These are phyloP conservation scores for human DNA, from an alignment of 2,113 vertebrate genomes.

Conservation along the genomic window DNA sequence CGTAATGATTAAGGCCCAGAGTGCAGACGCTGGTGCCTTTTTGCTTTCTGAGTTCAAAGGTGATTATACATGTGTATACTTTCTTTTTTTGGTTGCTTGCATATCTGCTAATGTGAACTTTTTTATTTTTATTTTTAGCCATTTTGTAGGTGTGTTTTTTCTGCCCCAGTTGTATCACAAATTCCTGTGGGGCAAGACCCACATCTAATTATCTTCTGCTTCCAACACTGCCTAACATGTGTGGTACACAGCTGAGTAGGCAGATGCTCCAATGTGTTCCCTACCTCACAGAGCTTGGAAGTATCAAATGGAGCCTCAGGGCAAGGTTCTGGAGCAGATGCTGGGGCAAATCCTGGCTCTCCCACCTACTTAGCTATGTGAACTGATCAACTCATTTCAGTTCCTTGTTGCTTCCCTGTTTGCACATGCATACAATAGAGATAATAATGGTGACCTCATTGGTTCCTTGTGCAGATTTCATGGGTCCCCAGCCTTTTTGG, in stretches of 20 bases:
- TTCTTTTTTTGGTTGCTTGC: neutral
- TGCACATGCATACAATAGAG: neutral
- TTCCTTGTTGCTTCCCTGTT: neutral
- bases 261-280: neutral
- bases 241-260: neutral
- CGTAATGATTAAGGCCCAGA: neutral
- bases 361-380: too few species aligned
- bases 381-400: neutral
- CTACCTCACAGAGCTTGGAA: neutral
- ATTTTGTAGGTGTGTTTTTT: neutral
- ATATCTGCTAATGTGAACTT: neutral
- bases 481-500: neutral
- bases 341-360: neutral
- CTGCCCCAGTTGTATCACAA: neutral
- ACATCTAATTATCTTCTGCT: neutral
- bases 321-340: neutral
- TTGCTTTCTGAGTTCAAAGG: conserved; percentile 3
- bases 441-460: accelerated
- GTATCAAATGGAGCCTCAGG: neutral
- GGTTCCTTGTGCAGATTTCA: neutral
- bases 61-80: neutral
- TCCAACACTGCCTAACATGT: neutral
- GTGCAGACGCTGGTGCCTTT: neutral
- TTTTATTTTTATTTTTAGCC: neutral
- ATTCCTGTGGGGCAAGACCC: conserved; percentile 5